Evolutionary conservation across 2,797 vertebrate genomes (phyloP), one percentile per base, ranked within the genome.

Genomic region (Melanotaenia nigrans): DNA sequence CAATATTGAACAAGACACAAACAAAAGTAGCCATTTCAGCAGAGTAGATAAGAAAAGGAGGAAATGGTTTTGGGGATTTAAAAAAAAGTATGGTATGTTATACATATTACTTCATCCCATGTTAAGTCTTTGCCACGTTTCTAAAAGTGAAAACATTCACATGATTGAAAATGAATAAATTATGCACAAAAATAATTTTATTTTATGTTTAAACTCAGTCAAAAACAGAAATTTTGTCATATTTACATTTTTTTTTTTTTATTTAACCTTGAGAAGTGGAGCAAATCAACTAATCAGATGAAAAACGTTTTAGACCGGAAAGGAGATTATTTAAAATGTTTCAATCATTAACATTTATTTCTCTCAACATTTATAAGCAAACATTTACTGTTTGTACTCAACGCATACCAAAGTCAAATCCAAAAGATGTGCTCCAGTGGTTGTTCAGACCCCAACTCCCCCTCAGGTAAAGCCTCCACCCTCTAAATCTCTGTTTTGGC

Each of bases 401-500:
- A 33, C 5, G 12, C 16, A 32, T 3, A 11, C 5, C 13, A 32
- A 36, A 25, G 36, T 66, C 36, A 51, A 30, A 45, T 22, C 47
- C 32, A 47, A 67, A 70, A 60, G 24, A 62, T 59, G 62, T 20
- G 56, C 36, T 35, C 38, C 36, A 28, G 42, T 22, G 30, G 30
- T 18, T 63, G 42, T 66, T 68, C 47, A 54, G 55, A 66, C 24
- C 35, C 24, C 3, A 60, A 53, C 65, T 20, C 16, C 20, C 35
- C 74, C 61, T 28, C 30, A 32, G 63, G 69, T 71, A 24, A 84
- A 68, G 40, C 56, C 57, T 16, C 22, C 9, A 13, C 33, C 49
- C 24, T 56, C 36, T 61, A 68, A 70, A 65, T 65, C 63, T 69
- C 20, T 14, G 4, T 40, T 65, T 61, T 61, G 72, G 55, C 73